Evolutionary conservation across 1,140 invertebrate species (phyloP).

Genomic region (Micrasema longulum): DNA sequence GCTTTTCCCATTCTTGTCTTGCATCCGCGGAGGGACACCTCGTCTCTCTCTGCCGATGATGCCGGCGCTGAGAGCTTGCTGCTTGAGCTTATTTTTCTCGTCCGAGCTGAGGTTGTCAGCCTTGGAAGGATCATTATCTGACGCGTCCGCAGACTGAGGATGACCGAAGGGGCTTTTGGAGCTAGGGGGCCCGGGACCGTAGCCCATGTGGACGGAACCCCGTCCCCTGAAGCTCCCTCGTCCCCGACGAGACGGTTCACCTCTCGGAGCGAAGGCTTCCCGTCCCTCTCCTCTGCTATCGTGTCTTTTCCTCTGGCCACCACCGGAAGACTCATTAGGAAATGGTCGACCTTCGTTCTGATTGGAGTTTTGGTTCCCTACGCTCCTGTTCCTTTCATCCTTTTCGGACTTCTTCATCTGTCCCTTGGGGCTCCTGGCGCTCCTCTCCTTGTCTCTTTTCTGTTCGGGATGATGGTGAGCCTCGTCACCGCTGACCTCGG

Average conservation of each 20-base stretch:
- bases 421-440: conserved; percentile 62
- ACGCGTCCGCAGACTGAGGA: conserved; percentile 63
- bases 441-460: conserved; percentile 45
- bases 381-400: conserved; percentile 68
- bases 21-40: conserved; percentile 55
- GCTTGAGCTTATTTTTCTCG: conserved; percentile 78
- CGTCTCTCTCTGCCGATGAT: conserved; percentile 67
- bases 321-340: conserved; percentile 16
- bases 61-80: conserved; percentile 75
- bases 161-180: conserved; percentile 80
- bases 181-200: conserved; percentile 79
- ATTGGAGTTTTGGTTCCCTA: conserved; percentile 48
- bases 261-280: conserved; percentile 81
- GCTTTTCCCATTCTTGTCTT: conserved; percentile 54
- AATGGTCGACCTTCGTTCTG: conserved; percentile 58
- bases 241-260: conserved; percentile 84
- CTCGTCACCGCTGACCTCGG: conserved; percentile 72
- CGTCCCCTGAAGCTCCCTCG: conserved; percentile 74
- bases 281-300: conserved; percentile 62
- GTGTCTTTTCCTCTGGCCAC: conserved; percentile 46
- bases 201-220: conserved; percentile 63
- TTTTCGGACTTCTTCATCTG: conserved; percentile 68
- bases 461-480: conserved; percentile 65
- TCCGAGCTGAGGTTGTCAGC: conserved; percentile 65
- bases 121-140: conserved; percentile 60